Conservation (phyloP, 1,140 invertebrate genomes). For the Phymastichus coffea region DNA sequence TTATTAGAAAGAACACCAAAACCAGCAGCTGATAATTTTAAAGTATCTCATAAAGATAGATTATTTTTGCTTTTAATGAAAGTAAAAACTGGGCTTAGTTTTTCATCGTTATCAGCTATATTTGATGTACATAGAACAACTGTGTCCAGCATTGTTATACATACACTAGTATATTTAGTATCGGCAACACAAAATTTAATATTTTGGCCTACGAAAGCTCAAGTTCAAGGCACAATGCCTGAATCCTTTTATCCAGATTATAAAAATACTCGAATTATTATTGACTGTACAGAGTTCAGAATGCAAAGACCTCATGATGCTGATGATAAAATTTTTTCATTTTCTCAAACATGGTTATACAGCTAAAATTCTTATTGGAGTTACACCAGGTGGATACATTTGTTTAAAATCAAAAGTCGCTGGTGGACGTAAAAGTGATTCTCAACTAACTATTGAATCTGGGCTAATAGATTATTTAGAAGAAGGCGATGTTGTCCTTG, state of each 20-base stretch:
- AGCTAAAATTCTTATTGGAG: constrained; percentile 40
- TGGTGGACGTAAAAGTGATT: constrained; percentile 35
- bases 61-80: not conserved
- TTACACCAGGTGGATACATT: constrained; percentile 47
- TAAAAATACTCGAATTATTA: constrained; percentile 15
- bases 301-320: constrained; percentile 2
- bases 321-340: constrained; percentile 10
- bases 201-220: constrained; percentile 10
- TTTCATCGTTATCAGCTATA: not conserved
- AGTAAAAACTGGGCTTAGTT: not conserved
- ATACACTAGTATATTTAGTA: not conserved
- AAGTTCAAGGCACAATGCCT: constrained; percentile 16
- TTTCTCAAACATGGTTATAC: constrained; percentile 24
- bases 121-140: not conserved
- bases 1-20: not conserved
- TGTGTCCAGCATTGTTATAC: constrained; percentile 14
- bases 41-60: not conserved
- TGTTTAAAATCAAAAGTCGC: constrained; percentile 44
- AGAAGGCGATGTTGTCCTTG: constrained; percentile 35
- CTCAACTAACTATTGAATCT: constrained; percentile 22
- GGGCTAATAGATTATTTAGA: constrained; percentile 43
- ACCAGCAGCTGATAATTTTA: not conserved
- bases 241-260: constrained; percentile 4
- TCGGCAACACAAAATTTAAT: constrained; percentile 6
- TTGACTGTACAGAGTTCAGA: constrained; percentile 24